Evolutionary conservation across 2,888 invertebrate genomes (phyloP).

Genomic region (Drosophila paranaensis): DNA sequence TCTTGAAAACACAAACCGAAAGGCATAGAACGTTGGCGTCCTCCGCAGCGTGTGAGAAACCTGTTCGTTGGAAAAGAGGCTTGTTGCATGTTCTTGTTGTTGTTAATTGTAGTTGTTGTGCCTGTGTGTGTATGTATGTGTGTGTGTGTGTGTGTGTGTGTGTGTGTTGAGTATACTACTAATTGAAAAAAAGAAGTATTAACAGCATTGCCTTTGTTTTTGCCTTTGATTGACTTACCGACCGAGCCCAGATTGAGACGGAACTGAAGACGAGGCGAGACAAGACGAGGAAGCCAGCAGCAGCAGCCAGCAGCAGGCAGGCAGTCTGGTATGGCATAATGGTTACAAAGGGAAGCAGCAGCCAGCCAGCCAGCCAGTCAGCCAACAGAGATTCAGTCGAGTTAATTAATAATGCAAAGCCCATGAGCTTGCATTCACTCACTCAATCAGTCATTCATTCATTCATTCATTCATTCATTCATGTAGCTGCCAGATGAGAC

Average conservation of each 20-base stretch:
- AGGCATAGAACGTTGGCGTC: conserved; percentile 46
- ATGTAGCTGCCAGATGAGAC: conserved; percentile 26
- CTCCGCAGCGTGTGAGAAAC: conserved; percentile 68
- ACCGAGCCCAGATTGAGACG: conserved; percentile 54
- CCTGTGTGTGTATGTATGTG: conserved; percentile 24
- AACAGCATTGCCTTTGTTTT: conserved; percentile 71
- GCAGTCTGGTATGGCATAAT: conserved; percentile 81
- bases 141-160: conserved; percentile 6
- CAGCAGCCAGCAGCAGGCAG: conserved; percentile 44
- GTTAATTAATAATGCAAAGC: conserved; percentile 78
- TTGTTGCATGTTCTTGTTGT: conserved; percentile 34
- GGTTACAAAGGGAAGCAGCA: conserved; percentile 57
- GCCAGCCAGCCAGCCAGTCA: conserved; percentile 15
- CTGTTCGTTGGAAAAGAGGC: conserved; percentile 71
- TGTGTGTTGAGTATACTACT: conserved; percentile 51
- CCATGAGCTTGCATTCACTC: conserved; percentile 48
- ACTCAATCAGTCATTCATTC: conserved; percentile 40
- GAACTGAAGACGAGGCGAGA: conserved; percentile 36
- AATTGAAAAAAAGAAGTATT: conserved; percentile 71
- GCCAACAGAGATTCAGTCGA: conserved; percentile 24
- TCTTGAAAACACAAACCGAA: conserved; percentile 47
- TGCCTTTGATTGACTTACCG: conserved; percentile 76
- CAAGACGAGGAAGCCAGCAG: conserved; percentile 20
- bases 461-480: conserved; percentile 31
- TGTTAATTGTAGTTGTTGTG: conserved; percentile 50